Evolutionary conservation across 2,113 vertebrate genomes (phyloP).

Genomic region (Electrona antarctica): DNA sequence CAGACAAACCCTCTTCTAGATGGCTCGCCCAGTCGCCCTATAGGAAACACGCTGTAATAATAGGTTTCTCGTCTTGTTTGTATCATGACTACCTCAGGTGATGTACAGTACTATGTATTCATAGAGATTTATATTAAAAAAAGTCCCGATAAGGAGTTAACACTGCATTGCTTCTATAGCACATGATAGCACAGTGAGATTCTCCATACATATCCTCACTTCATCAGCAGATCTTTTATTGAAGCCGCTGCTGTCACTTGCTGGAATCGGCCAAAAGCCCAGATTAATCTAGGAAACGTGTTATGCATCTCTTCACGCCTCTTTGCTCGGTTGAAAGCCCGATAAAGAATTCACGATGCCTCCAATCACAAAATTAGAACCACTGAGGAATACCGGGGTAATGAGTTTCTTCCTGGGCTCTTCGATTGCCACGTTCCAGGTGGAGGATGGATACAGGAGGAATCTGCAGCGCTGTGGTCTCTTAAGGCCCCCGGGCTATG

Average conservation of each 20-base stretch:
- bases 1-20: no score
- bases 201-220: conserved; percentile 40
- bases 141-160: conserved; percentile 33
- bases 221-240: conserved; percentile 45
- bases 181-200: conserved; percentile 64
- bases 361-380: conserved; percentile 66
- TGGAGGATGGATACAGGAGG: conserved; percentile 57
- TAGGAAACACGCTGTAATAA: no score
- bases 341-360: conserved; percentile 66
- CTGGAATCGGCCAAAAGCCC: conserved; percentile 43
- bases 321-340: conserved; percentile 56
- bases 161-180: conserved; percentile 64
- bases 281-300: conserved; percentile 65
- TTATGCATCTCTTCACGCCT: conserved; percentile 37
- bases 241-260: conserved; percentile 44
- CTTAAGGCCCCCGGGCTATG: conserved; percentile 59
- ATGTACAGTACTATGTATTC: conserved; percentile 22
- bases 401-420: conserved; percentile 68
- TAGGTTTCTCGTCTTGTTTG: conserved; percentile 46
- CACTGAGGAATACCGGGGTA: conserved; percentile 67
- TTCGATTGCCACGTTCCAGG: conserved; percentile 64
- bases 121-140: conserved; percentile 58
- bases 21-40: no score
- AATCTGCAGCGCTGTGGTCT: conserved; percentile 37
- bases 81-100: conserved; percentile 60